These are phyloP conservation scores for Echinarachnius parma DNA, from an alignment of 53 echinoderm and acorn worm species.

Conservation along the genomic window DNA sequence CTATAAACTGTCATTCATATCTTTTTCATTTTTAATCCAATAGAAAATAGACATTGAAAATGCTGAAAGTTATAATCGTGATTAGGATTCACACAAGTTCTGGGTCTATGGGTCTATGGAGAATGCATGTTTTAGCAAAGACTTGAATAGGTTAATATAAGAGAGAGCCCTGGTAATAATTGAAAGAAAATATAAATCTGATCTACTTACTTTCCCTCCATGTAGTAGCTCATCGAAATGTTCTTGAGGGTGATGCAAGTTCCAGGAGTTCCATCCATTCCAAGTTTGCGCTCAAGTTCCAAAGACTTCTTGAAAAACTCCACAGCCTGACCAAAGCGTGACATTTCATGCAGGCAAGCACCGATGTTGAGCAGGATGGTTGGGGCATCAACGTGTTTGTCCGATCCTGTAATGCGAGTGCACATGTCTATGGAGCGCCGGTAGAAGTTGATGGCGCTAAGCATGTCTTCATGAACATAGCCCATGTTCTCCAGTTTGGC, in stretches of 20 bases:
- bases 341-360: constrained; percentile 84
- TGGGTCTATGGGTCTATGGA: too few relatives aligned
- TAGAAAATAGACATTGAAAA: too few relatives aligned
- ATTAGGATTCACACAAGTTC: too few relatives aligned
- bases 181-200: neutral
- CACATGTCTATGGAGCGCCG: constrained; percentile 72
- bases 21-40: too few relatives aligned
- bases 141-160: too few relatives aligned
- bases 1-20: too few relatives aligned
- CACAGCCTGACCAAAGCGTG: constrained; percentile 63
- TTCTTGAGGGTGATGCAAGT: constrained; percentile 82
- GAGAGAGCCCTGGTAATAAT: too few relatives aligned
- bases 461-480: constrained; percentile 61
- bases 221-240: constrained; percentile 87
- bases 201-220: constrained; percentile 62
- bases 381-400: constrained; percentile 72
- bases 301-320: constrained; percentile 70
- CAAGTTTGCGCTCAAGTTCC: constrained; percentile 60
- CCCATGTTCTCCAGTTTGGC: constrained; percentile 55
- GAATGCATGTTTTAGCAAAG: too few relatives aligned
- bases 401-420: constrained; percentile 53
- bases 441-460: constrained; percentile 70
- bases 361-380: constrained; percentile 76
- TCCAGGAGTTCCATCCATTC: constrained; percentile 64
- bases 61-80: too few relatives aligned